A percentile compares a stretch with the other conserved stretches of the same genome.
Conservation (phyloP, 1,140 invertebrate species). For the Bombus balteatus region DNA sequence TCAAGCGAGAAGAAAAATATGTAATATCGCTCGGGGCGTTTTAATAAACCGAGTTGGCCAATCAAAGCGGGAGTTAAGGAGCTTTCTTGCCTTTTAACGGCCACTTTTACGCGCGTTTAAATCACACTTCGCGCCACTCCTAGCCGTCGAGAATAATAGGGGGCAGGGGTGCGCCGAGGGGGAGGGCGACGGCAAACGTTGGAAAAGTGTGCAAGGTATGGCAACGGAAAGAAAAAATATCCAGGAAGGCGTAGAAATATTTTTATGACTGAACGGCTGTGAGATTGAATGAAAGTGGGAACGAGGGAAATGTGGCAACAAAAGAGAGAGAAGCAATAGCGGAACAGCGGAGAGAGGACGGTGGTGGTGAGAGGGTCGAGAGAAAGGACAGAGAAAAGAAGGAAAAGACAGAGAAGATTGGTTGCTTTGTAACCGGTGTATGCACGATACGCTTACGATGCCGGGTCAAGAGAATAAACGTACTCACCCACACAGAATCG, state of each 20-base stretch:
- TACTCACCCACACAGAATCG: neutral
- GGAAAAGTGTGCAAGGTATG: constrained; percentile 23
- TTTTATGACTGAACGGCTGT: constrained; percentile 61
- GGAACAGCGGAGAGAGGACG: neutral
- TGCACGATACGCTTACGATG: constrained; percentile 50
- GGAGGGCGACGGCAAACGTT: neutral
- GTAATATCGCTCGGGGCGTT: constrained; percentile 78
- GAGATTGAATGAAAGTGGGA: constrained; percentile 54
- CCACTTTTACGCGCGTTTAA: constrained; percentile 81
- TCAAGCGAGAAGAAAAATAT: constrained; percentile 64
- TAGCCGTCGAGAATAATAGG: constrained; percentile 52
- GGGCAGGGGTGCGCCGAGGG: too few species aligned
- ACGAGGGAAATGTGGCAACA: constrained; percentile 15
- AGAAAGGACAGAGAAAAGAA: constrained; percentile 13
- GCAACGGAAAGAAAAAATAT: constrained; percentile 48
- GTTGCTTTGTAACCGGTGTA: constrained; percentile 50
- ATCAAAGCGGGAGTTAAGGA: constrained; percentile 81
- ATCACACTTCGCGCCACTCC: constrained; percentile 76
- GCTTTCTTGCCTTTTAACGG: constrained; percentile 82
- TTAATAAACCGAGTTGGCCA: constrained; percentile 82
- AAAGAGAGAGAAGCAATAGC: constrained; percentile 19
- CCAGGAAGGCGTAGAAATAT: constrained; percentile 57
- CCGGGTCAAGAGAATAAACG: constrained; percentile 48
- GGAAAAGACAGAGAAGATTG: constrained; percentile 44
- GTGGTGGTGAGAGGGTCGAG: neutral